phyloP scores from a whole-genome alignment of 2,888 invertebrate genomes.

The Sylvicola fuscatus region DNA sequence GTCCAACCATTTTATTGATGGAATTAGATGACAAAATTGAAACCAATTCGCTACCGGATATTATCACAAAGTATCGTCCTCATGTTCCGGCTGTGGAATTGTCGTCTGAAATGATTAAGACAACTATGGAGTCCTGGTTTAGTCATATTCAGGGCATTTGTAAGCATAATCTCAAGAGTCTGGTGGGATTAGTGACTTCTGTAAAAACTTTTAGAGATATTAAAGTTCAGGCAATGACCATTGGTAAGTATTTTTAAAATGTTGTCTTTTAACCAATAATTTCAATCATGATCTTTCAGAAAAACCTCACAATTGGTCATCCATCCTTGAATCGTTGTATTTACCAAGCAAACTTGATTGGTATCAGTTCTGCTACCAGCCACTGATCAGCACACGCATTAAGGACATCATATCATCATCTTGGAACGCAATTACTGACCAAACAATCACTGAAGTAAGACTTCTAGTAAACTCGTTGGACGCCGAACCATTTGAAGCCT shows the following conservation, averaged over 20 bases:
- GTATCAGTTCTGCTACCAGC: conserved; percentile 53
- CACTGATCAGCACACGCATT: conserved; percentile 46
- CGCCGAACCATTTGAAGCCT: conserved; percentile 24
- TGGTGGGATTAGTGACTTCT: conserved; percentile 43
- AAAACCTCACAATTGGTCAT: conserved; percentile 38
- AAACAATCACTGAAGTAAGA: conserved; percentile 27
- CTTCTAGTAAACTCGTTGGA: conserved; percentile 23
- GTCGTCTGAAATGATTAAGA: conserved; percentile 19
- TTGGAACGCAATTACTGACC: conserved; percentile 20
- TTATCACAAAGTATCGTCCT: conserved; percentile 27
- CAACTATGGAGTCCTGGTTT: conserved; percentile 39
- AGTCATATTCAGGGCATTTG: conserved; percentile 36
- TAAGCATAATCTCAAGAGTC: conserved; percentile 32
- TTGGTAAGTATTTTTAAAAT: conserved; percentile 23
- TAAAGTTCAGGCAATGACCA: conserved; percentile 42
- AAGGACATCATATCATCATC: conserved; percentile 33
- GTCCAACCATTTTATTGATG: conserved; percentile 32
- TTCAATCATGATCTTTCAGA: too few relatives aligned
- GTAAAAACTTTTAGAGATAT: conserved; percentile 52
- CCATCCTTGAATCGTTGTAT: conserved; percentile 36
- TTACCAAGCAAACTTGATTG: conserved; percentile 37
- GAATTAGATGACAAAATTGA: conserved; percentile 33
- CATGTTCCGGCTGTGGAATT: conserved; percentile 14
- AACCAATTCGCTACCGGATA: conserved; percentile 35
- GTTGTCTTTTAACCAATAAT: too few relatives aligned